Evolutionary conservation across 2,113 vertebrate genomes (phyloP), one percentile per base, ranked within the genome.

Genomic region (Isichthys henryi): DNA sequence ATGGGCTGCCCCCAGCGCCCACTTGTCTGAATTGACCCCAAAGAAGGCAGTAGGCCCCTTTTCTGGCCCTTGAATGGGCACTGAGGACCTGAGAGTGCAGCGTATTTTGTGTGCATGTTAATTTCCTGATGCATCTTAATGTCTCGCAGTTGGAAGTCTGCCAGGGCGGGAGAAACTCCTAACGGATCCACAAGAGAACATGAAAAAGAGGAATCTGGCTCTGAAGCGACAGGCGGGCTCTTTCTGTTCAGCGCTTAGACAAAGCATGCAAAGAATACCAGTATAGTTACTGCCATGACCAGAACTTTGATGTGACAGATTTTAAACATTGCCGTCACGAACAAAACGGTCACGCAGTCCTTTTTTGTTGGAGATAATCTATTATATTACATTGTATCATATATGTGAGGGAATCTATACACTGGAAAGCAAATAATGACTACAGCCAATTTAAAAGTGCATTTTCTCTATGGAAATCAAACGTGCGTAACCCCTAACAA

Each of bases 171-270:
- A 90, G 52, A 35, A 49, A 56, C 58, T 89, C 88, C 84, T 91
- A 87, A 70, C 91, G 10, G 27, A 80, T 21, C 35, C n/a, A 39
- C 50, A 83, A 49, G 52, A 88, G 86, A 83, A 56, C 39, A 82
- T 39, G 27, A 58, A 53, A 88, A 89, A 90, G 87, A 86, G 88
- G 83, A 88, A 89, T 87, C 17, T 49, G 21, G 90, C 90, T 90
- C 80, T 84, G 17, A 48, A 49, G 48, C 52, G 88, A 56, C 88
- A 91, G 84, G 89, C 90, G 77, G 17, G 52, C 49, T 87, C 86
- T 88, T 91, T 91, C 90, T 91, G 90, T 86, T 90, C 88, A 49
- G 19, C 88, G 50, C 52, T 62, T n/a, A 84, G 89, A 92, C 90
- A 93, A 91, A 90, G 90, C 83, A 66, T 49, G 21, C 88, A 83